A percentile compares a stretch with the other conserved stretches of the same genome.
These are phyloP conservation scores for Archilochus colubris DNA, from an alignment of 2,113 vertebrate genomes.

Conservation along the genomic window DNA sequence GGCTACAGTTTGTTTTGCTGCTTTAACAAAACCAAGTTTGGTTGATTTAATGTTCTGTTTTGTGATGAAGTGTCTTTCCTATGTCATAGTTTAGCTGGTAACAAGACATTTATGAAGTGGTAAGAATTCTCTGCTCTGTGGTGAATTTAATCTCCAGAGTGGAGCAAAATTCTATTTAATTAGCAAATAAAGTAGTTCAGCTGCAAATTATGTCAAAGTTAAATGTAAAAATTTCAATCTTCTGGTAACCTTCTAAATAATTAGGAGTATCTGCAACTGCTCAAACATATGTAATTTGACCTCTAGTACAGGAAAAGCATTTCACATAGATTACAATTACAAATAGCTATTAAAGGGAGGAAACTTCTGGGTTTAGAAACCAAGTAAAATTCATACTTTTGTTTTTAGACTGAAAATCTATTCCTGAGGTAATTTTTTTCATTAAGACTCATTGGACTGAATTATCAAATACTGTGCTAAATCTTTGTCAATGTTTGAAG, in stretches of 20 bases:
- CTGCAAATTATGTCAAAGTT: constrained; percentile 28
- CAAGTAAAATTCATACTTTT: neutral
- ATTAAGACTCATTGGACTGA: neutral
- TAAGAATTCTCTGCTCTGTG: constrained; percentile 4
- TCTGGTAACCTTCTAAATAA: neutral
- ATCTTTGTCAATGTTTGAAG: neutral
- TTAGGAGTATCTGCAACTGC: constrained; percentile 10
- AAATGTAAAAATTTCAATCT: constrained; percentile 42
- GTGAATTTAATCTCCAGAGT: constrained; percentile 27
- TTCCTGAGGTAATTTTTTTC: neutral
- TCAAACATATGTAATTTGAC: neutral
- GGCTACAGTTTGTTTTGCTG: constrained; percentile 5
- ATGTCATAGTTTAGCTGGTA: constrained; percentile 36
- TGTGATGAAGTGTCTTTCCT: constrained; percentile 25
- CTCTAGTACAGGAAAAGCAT: neutral
- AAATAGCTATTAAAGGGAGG: neutral
- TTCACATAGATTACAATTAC: neutral
- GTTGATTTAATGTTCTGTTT: constrained; percentile 45
- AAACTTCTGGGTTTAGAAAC: neutral
- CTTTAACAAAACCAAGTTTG: neutral
- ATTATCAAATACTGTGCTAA: neutral
- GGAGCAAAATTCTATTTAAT: constrained; percentile 21
- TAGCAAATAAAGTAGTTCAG: constrained; percentile 14
- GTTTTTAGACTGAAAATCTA: neutral
- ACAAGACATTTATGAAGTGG: constrained; percentile 52